These are phyloP conservation scores for Phyllostomus discolor DNA, from an alignment of 2,113 vertebrate genomes.

Conservation along the genomic window DNA sequence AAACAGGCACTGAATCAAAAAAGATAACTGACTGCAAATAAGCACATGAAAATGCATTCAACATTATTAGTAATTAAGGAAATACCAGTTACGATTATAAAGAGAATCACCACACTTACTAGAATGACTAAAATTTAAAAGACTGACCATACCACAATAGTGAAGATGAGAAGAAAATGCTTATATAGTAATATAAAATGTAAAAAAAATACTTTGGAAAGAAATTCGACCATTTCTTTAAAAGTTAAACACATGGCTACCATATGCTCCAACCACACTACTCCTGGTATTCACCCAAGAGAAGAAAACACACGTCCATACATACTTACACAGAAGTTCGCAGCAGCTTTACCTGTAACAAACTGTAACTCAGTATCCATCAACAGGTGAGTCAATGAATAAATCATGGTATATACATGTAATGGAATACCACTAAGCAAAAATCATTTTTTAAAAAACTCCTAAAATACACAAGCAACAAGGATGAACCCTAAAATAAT, in stretches of 20 bases:
- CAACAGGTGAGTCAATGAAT: not conserved
- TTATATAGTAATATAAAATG: not conserved
- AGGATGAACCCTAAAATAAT: not conserved
- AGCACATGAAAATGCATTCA: not conserved
- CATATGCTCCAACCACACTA: not conserved
- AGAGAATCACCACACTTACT: not conserved
- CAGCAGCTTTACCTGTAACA: not conserved
- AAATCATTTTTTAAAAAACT: not conserved
- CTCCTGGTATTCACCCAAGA: not conserved
- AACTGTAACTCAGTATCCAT: not conserved
- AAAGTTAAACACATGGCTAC: not conserved
- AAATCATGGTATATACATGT: not conserved
- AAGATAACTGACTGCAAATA: not conserved
- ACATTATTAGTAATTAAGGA: not conserved
- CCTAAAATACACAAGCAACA: not conserved
- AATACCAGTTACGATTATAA: not conserved
- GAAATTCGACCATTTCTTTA: not conserved
- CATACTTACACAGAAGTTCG: not conserved
- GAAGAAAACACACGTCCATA: not conserved
- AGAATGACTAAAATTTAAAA: not conserved
- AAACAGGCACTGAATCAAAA: not conserved
- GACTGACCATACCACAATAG: not conserved
- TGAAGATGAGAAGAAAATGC: not conserved
- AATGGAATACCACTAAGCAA: not conserved
- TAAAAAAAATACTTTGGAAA: not conserved